Percentiles rank a stretch among this genome's conserved stretches.
These are phyloP conservation scores for Mesochorus sp. DNA, from an alignment of 2,888 invertebrate genomes.

Conservation along the genomic window DNA sequence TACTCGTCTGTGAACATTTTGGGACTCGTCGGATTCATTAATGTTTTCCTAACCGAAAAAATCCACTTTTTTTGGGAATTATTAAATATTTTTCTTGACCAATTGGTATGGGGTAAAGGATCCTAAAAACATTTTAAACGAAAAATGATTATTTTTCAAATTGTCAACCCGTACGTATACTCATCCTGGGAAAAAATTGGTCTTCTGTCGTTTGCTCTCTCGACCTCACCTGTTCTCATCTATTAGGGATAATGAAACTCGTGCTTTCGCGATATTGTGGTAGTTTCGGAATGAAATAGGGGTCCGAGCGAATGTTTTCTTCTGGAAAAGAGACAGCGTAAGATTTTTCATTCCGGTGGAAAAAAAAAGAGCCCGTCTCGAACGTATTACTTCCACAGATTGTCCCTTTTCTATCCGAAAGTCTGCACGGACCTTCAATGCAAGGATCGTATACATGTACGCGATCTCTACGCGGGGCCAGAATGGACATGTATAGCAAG, in stretches of 20 bases:
- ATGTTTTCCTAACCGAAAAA: too few relatives aligned
- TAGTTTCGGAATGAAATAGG: conserved; percentile 30
- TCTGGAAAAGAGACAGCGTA: background rate
- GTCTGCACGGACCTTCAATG: background rate
- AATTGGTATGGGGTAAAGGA: too few relatives aligned
- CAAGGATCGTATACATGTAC: background rate
- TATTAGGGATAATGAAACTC: background rate
- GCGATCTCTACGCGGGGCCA: background rate
- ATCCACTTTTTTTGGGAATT: too few relatives aligned
- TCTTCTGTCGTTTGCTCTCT: conserved; percentile 24
- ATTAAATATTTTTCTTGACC: too few relatives aligned
- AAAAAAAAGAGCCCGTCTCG: conserved; percentile 35
- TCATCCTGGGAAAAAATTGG: too few relatives aligned
- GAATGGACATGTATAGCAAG: background rate
- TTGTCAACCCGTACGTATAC: too few relatives aligned
- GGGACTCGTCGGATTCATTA: background rate
- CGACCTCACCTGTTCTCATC: conserved; percentile 30
- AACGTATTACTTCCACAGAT: conserved; percentile 49
- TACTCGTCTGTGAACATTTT: background rate
- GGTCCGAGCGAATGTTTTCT: conserved; percentile 17
- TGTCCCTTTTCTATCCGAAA: conserved; percentile 9
- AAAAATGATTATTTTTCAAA: too few relatives aligned
- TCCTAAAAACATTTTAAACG: too few relatives aligned
- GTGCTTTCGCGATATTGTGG: conserved; percentile 26
- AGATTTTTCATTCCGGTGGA: background rate